Conservation (phyloP, 30 jellyfish, hydroid and myxozoan genomes). For the Calvadosia cruxmelitensis region DNA sequence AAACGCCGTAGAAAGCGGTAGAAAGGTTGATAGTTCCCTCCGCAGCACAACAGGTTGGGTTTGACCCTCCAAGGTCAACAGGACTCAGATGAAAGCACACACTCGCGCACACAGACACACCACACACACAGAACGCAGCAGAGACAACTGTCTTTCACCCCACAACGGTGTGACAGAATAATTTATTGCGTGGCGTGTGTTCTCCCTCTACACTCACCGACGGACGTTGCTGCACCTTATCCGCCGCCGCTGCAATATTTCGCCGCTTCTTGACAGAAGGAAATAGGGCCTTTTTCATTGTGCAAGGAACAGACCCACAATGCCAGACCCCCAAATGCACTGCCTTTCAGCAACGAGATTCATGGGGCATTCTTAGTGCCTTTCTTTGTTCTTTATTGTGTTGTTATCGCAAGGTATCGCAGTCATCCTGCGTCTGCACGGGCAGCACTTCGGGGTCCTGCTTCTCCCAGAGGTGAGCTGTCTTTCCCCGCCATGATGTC, state of each 20-base stretch:
- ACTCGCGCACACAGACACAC: no score
- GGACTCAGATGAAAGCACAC: no score
- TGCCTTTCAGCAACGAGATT: background rate
- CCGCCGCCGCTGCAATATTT: slow-evolving; percentile 1
- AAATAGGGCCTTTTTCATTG: background rate
- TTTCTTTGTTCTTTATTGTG: background rate
- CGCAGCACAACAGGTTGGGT: background rate
- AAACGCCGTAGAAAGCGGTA: background rate
- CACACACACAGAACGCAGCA: background rate
- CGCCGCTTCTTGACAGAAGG: slow-evolving; percentile 2
- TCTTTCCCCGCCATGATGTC: slow-evolving; percentile 1
- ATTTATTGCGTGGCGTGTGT: background rate
- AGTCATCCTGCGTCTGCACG: background rate
- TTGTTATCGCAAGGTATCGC: background rate
- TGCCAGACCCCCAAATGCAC: background rate
- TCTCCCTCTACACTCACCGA: slow-evolving; percentile 1
- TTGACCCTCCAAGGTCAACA: background rate
- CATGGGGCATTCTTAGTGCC: background rate
- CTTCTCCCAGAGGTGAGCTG: no score
- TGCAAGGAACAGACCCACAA: background rate
- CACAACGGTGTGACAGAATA: no score
- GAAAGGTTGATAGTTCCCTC: no score
- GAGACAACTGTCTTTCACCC: no score
- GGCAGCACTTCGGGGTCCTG: no score
- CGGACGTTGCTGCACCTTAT: slow-evolving; percentile 2